Base-by-base conservation (phyloP, 1,140 invertebrate species). In the Oryzaephilus surinamensis region DNA sequence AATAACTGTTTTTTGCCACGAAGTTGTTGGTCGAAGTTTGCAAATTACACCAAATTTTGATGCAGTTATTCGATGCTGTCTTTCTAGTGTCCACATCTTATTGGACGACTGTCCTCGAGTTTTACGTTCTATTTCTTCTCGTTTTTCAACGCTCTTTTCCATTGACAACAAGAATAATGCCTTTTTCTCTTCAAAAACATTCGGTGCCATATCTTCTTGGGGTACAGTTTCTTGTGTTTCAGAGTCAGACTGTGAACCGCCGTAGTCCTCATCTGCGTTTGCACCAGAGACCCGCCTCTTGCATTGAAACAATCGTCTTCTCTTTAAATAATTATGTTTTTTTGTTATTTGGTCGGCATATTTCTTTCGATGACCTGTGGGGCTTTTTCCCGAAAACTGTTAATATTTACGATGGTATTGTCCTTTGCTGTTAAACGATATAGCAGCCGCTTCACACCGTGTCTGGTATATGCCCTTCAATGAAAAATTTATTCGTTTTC, bases 401-500 rank as follows among this genome's bases (percentile, higher is more conserved):
- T 23, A 3, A 35, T 23, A 12, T 20, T 6, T 26, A 11, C 23
- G 12, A 33, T 13, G 20, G 19, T 32, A 18, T n/a, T 32, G 16
- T 33, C 12, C 19, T 18, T 7, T 33, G 6, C 14, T 52, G 41
- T 62, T 62, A 34, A 46, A 54, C 27, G 54, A 46, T 5, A 60
- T 19, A 16, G 51, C 53, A 10, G 58, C 42, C 32, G 38, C 53
- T 27, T 46, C 16, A 33, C 52, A 57, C 44, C 57, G 37, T 6
- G 43, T 42, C 32, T 51, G 34, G 28, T 64, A 66, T 1, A 41
- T 48, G 1, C 41, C 32, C 24, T 43, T 46, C 4, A 33, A 29
- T 2, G 49, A 32, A 32, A 40, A 60, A 51, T 63, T 58, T 17
- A 56, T 43, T 35, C 57, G 29, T 48, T 67, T 67, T 7, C 61